phyloP scores from a whole-genome alignment of 2,888 invertebrate genomes.

The Didymodactylos carnosus region DNA sequence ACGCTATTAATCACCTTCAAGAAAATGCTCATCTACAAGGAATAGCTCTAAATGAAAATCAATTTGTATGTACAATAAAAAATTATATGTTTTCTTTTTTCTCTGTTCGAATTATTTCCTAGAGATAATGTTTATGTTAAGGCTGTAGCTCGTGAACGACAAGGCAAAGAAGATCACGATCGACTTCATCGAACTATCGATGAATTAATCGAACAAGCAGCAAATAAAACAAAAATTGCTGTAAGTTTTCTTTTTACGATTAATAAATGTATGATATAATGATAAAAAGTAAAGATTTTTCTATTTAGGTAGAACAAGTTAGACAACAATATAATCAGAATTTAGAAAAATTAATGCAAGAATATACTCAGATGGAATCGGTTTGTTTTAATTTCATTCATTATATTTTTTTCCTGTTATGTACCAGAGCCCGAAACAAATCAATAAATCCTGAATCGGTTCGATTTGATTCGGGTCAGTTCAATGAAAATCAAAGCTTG shows the following conservation, averaged over 20 bases:
- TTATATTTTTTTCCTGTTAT: no score
- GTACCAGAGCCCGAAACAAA: no score
- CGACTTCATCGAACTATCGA: background rate
- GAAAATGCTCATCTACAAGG: background rate
- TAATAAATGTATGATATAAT: no score
- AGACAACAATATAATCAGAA: background rate
- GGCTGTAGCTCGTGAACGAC: background rate
- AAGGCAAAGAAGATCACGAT: background rate
- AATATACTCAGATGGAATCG: background rate
- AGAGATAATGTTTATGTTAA: background rate
- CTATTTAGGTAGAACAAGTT: background rate
- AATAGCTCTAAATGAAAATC: no score
- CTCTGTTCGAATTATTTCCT: no score
- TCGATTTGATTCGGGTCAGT: no score
- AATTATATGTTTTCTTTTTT: no score
- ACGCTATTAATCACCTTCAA: background rate
- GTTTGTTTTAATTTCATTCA: no score
- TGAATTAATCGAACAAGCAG: background rate
- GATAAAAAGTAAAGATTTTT: background rate
- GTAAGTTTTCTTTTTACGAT: background rate
- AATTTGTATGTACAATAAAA: no score
- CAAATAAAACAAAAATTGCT: background rate
- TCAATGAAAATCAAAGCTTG: no score
- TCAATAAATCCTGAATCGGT: no score
- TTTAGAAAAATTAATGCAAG: background rate